Evolutionary conservation across 1,140 invertebrate genomes (phyloP).

Genomic region (Eumeta japonica): DNA sequence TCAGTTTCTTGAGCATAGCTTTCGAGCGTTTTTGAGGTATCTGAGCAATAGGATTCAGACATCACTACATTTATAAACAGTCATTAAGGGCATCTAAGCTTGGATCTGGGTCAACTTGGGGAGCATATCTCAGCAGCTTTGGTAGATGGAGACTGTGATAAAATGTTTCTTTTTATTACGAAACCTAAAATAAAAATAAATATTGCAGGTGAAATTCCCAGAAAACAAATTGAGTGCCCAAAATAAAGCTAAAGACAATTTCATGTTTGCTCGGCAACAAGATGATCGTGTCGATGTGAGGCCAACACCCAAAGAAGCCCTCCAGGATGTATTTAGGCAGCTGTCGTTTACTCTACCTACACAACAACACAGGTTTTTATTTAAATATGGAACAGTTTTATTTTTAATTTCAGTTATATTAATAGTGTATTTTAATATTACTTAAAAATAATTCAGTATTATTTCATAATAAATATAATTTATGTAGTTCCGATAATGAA

Average conservation of each 20-base stretch:
- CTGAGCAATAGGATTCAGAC: too few species aligned
- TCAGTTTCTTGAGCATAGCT: too few species aligned
- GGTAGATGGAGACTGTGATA: background rate
- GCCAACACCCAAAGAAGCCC: slow-evolving; percentile 22
- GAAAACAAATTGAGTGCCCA: slow-evolving; percentile 21
- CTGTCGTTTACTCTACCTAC: slow-evolving; percentile 36
- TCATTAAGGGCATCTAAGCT: too few species aligned
- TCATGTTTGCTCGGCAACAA: slow-evolving; percentile 31
- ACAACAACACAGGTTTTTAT: slow-evolving; percentile 46
- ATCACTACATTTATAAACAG: too few species aligned
- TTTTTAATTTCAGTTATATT: background rate
- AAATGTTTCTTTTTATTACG: background rate
- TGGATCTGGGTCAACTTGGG: too few species aligned
- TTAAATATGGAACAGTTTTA: too few species aligned
- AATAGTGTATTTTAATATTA: background rate
- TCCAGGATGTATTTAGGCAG: slow-evolving; percentile 36
- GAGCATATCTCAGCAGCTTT: too few species aligned
- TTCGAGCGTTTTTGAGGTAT: too few species aligned
- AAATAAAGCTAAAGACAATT: slow-evolving; percentile 24
- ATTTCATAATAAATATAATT: background rate
- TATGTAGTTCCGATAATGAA: too few species aligned
- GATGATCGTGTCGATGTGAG: slow-evolving; percentile 26
- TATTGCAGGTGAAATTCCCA: slow-evolving; percentile 33
- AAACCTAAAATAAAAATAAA: background rate
- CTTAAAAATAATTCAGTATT: background rate